Base-by-base conservation (phyloP, 2,797 vertebrate genomes). In the Sebastes elongatus region DNA sequence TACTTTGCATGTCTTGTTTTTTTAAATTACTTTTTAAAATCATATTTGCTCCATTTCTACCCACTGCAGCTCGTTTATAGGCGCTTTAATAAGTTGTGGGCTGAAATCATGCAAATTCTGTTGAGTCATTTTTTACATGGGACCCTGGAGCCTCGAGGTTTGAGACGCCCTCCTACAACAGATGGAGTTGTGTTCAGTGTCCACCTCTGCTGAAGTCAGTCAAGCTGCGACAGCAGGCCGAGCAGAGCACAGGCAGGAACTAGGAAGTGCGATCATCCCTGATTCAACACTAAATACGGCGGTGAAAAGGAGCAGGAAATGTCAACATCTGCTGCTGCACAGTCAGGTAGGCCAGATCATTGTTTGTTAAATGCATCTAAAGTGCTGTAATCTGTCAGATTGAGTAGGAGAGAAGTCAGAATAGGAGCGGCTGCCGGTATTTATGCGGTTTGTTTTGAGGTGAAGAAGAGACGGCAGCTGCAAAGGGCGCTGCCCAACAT, bases 181-280 rank as follows among this genome's bases (percentile, higher is more conserved):
- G 71, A 70, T 53, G 75, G 65, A 30, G 85, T 80, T 77, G 73
- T 68, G 74, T 16, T 64, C 63, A 10, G 69, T 60, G 74, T 16
- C 61, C 63, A 13, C 49, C 38, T 25, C 66, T 42, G 75, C 16
- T 42, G n/a, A 3, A 68, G 52, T 35, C 53, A 56, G 55, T 14
- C 23, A 16, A 13, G 23, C 13, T 22, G 20, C 27, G 56, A 27
- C 72, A 2, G 63, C 0, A 1, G 1, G 42, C 42, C 16, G 42
- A 18, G 11, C 65, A 14, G 35, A 38, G 35, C 35, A 46, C 42
- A 16, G 63, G 62, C 76, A 75, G 76, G 83, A 93, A 90, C 86
- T 1, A 86, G 92, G 93, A 94, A 93, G 92, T 93, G 52, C 8
- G 7, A 16, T 2, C 55, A 20, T 62, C 20, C 11, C 56, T 0